Evolutionary conservation across 1,140 invertebrate genomes (phyloP).

Genomic region (Atta texana): DNA sequence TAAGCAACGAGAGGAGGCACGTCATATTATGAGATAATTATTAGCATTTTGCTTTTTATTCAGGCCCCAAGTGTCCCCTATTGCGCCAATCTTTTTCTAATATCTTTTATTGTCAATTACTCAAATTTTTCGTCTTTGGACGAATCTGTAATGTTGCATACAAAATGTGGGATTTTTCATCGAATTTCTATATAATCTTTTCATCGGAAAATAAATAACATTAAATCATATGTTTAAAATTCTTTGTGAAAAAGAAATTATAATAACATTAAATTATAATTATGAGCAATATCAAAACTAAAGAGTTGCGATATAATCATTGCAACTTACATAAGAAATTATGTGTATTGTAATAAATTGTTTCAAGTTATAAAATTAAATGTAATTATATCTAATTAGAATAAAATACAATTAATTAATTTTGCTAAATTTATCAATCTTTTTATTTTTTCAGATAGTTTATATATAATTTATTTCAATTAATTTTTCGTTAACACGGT

Average conservation of each 20-base stretch:
- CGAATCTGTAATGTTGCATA: slow-evolving; percentile 47
- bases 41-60: slow-evolving; percentile 23
- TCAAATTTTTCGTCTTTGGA: slow-evolving; percentile 38
- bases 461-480: slow-evolving; percentile 6
- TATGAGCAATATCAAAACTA: not conserved
- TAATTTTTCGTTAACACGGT: not conserved
- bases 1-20: slow-evolving; percentile 38
- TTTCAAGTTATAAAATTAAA: slow-evolving; percentile 13
- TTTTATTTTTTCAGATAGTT: not conserved
- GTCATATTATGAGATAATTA: slow-evolving; percentile 31
- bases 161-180: slow-evolving; percentile 41
- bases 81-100: slow-evolving; percentile 35
- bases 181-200: not conserved
- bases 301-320: not conserved
- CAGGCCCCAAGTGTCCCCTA: slow-evolving; percentile 46
- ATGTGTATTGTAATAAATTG: not conserved
- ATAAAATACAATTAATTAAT: slow-evolving; percentile 16
- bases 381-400: slow-evolving; percentile 7
- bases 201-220: not conserved
- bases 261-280: not conserved
- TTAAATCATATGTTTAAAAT: not conserved
- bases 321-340: not conserved
- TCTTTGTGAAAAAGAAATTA: not conserved
- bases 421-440: slow-evolving; percentile 1
- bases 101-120: slow-evolving; percentile 49